Evolutionary conservation across 2,797 vertebrate species (phyloP).

Genomic region (Pachyuromys duprasi): DNA sequence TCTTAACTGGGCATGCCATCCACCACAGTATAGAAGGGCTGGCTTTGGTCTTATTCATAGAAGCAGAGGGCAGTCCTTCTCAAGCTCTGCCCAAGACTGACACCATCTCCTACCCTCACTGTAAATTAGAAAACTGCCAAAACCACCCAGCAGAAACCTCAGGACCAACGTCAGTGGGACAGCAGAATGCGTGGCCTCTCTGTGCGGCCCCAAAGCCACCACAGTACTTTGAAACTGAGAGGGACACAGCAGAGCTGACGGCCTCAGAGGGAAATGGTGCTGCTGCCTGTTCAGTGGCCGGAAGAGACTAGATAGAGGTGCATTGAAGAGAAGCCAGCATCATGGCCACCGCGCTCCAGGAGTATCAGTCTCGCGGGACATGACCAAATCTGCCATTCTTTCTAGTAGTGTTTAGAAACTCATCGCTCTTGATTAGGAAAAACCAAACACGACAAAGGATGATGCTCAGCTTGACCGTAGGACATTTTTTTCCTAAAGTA

Average conservation of each 20-base stretch:
- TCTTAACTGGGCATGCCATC: too few species aligned
- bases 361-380: background rate
- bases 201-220: background rate
- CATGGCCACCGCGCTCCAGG: background rate
- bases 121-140: background rate
- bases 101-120: background rate
- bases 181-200: background rate
- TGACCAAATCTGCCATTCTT: background rate
- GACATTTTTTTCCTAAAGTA: background rate
- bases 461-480: background rate
- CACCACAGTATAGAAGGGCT: background rate
- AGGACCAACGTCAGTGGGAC: background rate
- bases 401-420: conserved; percentile 56
- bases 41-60: background rate
- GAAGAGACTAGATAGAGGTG: background rate
- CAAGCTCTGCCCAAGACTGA: background rate
- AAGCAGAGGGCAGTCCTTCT: background rate
- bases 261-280: background rate
- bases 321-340: background rate
- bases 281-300: background rate
- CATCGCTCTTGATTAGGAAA: conserved; percentile 52
- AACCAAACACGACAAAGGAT: conserved; percentile 23
- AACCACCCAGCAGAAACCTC: background rate
- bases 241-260: background rate
- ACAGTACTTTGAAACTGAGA: background rate